phyloP scores from a whole-genome alignment of 2,888 invertebrate species.

The Sclerodermus sp. region DNA sequence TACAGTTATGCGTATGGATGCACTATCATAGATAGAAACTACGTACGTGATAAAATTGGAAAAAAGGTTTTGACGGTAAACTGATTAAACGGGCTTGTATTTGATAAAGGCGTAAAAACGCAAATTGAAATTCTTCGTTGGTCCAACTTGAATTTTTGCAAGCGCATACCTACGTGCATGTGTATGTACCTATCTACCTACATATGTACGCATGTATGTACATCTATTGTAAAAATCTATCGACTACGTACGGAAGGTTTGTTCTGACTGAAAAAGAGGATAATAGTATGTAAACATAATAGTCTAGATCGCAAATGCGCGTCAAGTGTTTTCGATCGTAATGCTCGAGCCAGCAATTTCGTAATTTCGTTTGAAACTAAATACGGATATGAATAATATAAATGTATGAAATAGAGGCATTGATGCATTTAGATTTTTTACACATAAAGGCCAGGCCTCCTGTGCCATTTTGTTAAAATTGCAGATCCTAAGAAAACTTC shows the following conservation, averaged over 20 bases:
- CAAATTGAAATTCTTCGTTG: slow-evolving; percentile 15
- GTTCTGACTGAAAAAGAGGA: neutral
- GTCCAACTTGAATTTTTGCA: slow-evolving; percentile 13
- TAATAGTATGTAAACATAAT: too few relatives aligned
- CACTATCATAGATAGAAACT: slow-evolving; percentile 35
- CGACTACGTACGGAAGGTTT: neutral
- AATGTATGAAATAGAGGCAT: slow-evolving; percentile 23
- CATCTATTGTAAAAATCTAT: neutral
- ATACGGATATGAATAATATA: slow-evolving; percentile 7
- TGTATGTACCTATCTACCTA: neutral
- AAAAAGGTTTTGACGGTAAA: neutral
- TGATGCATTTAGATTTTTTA: slow-evolving; percentile 51
- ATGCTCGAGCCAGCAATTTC: neutral
- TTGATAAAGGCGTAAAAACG: slow-evolving; percentile 8
- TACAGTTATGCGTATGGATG: slow-evolving; percentile 47
- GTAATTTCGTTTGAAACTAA: neutral
- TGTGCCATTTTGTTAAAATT: slow-evolving; percentile 29
- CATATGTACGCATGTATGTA: neutral
- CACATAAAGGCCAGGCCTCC: slow-evolving; percentile 40
- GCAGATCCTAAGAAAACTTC: slow-evolving; percentile 16
- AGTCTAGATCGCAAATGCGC: too few relatives aligned
- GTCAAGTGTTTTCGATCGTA: too few relatives aligned
- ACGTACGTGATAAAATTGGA: slow-evolving; percentile 25
- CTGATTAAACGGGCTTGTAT: slow-evolving; percentile 7
- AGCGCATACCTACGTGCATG: neutral